phyloP scores from a whole-genome alignment of 1,140 invertebrate genomes.

The Harpegnathos saltator region DNA sequence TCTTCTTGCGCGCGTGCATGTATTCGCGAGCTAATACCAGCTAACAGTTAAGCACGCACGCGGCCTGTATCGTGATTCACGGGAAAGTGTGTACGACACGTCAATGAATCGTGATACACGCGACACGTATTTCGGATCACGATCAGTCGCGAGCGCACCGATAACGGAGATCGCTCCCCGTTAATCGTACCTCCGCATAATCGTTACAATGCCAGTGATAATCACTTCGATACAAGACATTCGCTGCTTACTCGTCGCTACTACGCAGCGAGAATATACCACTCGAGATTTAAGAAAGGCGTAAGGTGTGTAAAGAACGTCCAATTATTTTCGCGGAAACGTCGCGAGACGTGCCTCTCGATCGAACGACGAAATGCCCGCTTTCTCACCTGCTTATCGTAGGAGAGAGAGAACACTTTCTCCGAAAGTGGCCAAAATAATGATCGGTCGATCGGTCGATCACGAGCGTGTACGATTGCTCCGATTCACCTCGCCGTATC shows the following conservation, averaged over 20 bases:
- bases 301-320: not conserved
- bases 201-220: not conserved
- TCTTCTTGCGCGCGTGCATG: conserved; percentile 60
- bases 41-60: conserved; percentile 73
- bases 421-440: not conserved
- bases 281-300: not conserved
- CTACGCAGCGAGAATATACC: too few relatives aligned
- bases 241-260: too few relatives aligned
- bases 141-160: conserved; percentile 34
- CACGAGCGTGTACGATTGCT: conserved; percentile 12
- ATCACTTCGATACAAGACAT: not conserved
- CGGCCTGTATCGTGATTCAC: conserved; percentile 77
- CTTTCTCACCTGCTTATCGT: conserved; percentile 11
- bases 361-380: too few relatives aligned
- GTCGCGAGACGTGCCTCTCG: too few relatives aligned
- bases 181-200: not conserved
- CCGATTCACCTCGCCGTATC: conserved; percentile 39
- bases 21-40: conserved; percentile 47
- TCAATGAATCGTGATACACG: conserved; percentile 72
- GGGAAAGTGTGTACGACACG: conserved; percentile 65
- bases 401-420: not conserved
- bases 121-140: conserved; percentile 5
- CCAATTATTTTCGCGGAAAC: not conserved
- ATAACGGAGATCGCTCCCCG: conserved; percentile 41
- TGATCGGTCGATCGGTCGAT: not conserved